A percentile compares a stretch with the other conserved stretches of the same genome.
Conservation (phyloP, 2,888 invertebrate species). For the Octodonta nipae region DNA sequence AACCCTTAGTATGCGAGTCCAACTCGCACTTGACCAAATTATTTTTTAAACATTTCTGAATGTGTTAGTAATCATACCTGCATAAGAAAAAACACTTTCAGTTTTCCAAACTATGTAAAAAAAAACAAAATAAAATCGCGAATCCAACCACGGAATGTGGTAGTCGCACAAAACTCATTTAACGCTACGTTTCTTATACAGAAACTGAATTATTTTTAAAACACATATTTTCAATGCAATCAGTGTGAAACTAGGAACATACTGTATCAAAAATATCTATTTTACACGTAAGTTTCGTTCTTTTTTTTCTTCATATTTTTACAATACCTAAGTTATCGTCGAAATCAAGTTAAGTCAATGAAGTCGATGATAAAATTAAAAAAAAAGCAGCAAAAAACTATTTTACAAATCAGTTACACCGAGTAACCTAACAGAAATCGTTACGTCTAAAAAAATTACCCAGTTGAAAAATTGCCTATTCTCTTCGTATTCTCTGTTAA, state of each 20-base stretch:
- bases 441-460: slow-evolving; percentile 5
- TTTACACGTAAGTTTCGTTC: slow-evolving; percentile 28
- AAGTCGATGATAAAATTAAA: too few species aligned
- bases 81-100: slow-evolving; percentile 21
- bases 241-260: slow-evolving; percentile 29
- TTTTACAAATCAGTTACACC: slow-evolving; percentile 5
- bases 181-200: slow-evolving; percentile 20
- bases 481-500: too few species aligned
- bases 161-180: too few species aligned
- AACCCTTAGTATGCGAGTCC: too few species aligned
- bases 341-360: slow-evolving; percentile 3
- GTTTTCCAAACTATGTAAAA: slow-evolving; percentile 14
- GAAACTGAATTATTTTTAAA: slow-evolving; percentile 16
- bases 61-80: slow-evolving; percentile 20
- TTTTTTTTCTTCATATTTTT: slow-evolving; percentile 20
- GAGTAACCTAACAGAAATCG: slow-evolving; percentile 1
- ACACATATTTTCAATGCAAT: slow-evolving; percentile 29
- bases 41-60: too few species aligned
- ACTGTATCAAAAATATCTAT: slow-evolving; percentile 33
- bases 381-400: slow-evolving; percentile 6
- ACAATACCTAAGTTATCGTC: slow-evolving; percentile 12
- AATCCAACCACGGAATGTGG: too few species aligned
- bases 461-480: slow-evolving; percentile 9
- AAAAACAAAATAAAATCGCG: too few species aligned
- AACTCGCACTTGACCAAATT: too few species aligned